Evolutionary conservation across 2,113 vertebrate genomes (phyloP).

Genomic region (Planiliza haematocheilus): DNA sequence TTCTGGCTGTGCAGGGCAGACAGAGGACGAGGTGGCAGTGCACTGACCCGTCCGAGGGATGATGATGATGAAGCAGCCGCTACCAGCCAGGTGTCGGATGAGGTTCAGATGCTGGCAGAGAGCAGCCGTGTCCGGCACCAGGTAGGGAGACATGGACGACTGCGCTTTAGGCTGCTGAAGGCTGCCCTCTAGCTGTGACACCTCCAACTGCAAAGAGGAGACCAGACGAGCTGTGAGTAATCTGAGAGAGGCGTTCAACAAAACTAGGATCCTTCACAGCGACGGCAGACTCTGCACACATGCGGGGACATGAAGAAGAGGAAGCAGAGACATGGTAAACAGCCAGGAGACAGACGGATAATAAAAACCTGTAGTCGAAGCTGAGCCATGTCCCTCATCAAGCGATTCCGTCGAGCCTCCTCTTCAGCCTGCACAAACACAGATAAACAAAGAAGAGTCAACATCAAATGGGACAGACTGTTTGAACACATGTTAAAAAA

Average conservation of each 20-base stretch:
- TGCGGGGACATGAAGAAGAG: neutral
- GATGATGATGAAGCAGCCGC: conserved; percentile 97
- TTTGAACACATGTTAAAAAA: too few species aligned
- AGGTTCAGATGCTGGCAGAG: conserved; percentile 93
- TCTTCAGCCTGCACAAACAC: conserved; percentile 88
- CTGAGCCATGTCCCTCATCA: conserved; percentile 99
- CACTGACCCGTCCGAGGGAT: conserved; percentile 93
- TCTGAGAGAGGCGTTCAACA: neutral
- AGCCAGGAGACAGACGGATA: neutral
- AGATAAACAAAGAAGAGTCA: neutral
- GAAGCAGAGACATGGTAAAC: neutral
- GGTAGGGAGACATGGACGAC: conserved; percentile 98
- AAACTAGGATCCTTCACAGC: too few species aligned
- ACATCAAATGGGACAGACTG: too few species aligned
- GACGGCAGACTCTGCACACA: neutral
- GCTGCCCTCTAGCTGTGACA: conserved; percentile 97
- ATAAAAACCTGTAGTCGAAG: conserved; percentile 91
- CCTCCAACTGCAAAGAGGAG: conserved; percentile 88
- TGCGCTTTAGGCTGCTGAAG: conserved; percentile 96
- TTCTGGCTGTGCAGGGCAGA: neutral
- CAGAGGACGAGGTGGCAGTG: neutral
- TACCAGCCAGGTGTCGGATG: conserved; percentile 91
- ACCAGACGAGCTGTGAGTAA: neutral
- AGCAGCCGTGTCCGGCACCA: conserved; percentile 93
- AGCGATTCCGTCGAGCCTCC: conserved; percentile 93